Base-by-base conservation (phyloP, 2,888 invertebrate genomes). In the Sphinx pinastri region DNA sequence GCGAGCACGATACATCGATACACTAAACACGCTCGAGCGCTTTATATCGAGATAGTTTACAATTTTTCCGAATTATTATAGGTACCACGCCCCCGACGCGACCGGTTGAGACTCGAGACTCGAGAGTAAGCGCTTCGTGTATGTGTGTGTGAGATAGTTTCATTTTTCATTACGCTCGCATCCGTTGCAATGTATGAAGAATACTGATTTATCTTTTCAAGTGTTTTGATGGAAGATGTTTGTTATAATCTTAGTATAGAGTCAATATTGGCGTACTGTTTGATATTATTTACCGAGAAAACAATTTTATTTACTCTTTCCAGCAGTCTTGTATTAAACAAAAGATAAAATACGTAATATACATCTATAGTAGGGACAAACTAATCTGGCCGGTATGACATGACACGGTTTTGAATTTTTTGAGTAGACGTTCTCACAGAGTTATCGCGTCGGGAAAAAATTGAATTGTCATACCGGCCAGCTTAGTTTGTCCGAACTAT, bases 11-110 rank as follows among this genome's bases (percentile, higher is more conserved):
- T 38, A 57, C 12, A 25, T 57, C 25, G 19, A 25, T 16, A 55
- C 16, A 19, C n/a, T 47, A 16, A n/a, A 8, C 45, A 47, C 11
- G 60, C 19, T 16, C 60, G 60, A 45, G 60, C 60, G 47, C 16
- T 60, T 16, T 16, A 60, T 47, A 47, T 60, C 60, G 60, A 60
- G 60, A 60, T 60, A 60, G 60, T 60, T 60, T 60, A 60, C 45
- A 60, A 60, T 60, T 45, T 60, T 60, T 60, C 60, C 60, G 45
- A 57, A 57, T 57, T 57, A 57, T 60, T 45, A 60, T 45, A n/a
- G n/a, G n/a, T n/a, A 38, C 45, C 45, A 16, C 45, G 45, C 60
- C 38, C 38, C 38, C 38, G 38, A 38, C 38, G 38, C 38, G 38
- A 38, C 38, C 38, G 38, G 38, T 38, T 2, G 38, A 38, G 38